Evolutionary conservation across 2,797 vertebrate species (phyloP).

Genomic region (Danio tinwini): DNA sequence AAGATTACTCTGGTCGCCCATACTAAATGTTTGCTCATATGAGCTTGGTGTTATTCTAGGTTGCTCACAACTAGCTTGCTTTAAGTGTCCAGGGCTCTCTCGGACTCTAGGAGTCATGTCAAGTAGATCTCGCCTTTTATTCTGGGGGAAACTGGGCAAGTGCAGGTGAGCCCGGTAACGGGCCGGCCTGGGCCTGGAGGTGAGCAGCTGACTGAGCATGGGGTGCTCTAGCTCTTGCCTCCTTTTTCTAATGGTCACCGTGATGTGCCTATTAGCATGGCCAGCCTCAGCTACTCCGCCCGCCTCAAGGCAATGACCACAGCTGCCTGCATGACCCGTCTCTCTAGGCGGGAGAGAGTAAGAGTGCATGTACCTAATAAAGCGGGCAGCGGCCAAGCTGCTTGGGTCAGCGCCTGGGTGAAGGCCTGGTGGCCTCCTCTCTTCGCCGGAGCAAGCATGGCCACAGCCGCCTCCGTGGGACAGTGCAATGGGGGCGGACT

Average conservation of each 20-base stretch:
- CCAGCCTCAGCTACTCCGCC: constrained; percentile 67
- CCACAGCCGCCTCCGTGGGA: constrained; percentile 68
- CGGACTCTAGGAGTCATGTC: constrained; percentile 54
- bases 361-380: constrained; percentile 90
- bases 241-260: constrained; percentile 77
- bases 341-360: constrained; percentile 86
- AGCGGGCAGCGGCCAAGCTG: constrained; percentile 83
- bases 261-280: constrained; percentile 68
- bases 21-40: constrained; percentile 55
- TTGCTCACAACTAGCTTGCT: constrained; percentile 57
- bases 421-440: constrained; percentile 80
- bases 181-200: constrained; percentile 75
- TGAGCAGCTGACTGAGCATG: constrained; percentile 82
- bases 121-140: constrained; percentile 60
- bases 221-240: constrained; percentile 77
- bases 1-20: constrained; percentile 60
- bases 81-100: constrained; percentile 50
- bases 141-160: constrained; percentile 58
- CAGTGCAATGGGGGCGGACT: constrained; percentile 69
- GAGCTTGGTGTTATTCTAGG: constrained; percentile 56
- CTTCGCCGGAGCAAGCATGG: constrained; percentile 79
- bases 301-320: constrained; percentile 83
- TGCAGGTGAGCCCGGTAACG: constrained; percentile 68
- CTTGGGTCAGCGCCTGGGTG: constrained; percentile 69
- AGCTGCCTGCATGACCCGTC: constrained; percentile 80